Conservation (phyloP, 2,888 invertebrate genomes). For the Hedychridium roseum region DNA sequence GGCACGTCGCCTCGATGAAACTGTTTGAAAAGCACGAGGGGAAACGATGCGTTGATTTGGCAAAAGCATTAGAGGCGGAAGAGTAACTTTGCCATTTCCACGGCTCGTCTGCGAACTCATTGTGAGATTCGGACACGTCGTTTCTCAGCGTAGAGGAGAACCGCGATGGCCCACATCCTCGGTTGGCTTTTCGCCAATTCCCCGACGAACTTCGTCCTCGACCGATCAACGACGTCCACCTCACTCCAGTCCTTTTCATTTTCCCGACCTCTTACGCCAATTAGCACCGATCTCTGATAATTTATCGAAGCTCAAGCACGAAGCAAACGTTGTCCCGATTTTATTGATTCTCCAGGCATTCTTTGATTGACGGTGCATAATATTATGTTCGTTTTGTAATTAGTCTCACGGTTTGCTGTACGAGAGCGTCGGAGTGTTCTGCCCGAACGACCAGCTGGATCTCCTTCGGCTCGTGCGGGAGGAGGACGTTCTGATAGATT, state of each 20-base stretch:
- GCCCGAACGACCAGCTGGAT: slow-evolving; percentile 80
- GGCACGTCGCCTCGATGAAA: too few relatives aligned
- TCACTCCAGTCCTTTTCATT: not conserved
- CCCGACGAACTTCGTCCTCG: slow-evolving; percentile 18
- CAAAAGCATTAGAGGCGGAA: too few relatives aligned
- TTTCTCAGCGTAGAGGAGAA: slow-evolving; percentile 11
- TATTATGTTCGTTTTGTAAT: too few relatives aligned
- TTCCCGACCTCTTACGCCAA: slow-evolving; percentile 6
- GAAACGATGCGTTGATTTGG: too few relatives aligned
- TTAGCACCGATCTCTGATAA: not conserved
- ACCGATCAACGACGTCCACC: slow-evolving; percentile 17
- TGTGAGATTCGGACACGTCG: slow-evolving; percentile 8
- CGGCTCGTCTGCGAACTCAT: slow-evolving; percentile 18
- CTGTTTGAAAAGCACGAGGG: too few relatives aligned
- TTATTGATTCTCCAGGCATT: too few relatives aligned
- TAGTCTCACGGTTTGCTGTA: slow-evolving; percentile 83
- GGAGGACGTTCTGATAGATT: slow-evolving; percentile 82
- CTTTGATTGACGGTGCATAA: too few relatives aligned
- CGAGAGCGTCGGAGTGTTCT: slow-evolving; percentile 87
- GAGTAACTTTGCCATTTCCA: too few relatives aligned
- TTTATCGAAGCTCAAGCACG: too few relatives aligned
- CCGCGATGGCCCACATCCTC: slow-evolving; percentile 36
- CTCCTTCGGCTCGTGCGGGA: slow-evolving; percentile 75
- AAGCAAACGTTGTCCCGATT: too few relatives aligned
- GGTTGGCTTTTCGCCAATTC: slow-evolving; percentile 36